Base-by-base conservation (phyloP, 2,888 invertebrate species). In the Lapara coniferarum region DNA sequence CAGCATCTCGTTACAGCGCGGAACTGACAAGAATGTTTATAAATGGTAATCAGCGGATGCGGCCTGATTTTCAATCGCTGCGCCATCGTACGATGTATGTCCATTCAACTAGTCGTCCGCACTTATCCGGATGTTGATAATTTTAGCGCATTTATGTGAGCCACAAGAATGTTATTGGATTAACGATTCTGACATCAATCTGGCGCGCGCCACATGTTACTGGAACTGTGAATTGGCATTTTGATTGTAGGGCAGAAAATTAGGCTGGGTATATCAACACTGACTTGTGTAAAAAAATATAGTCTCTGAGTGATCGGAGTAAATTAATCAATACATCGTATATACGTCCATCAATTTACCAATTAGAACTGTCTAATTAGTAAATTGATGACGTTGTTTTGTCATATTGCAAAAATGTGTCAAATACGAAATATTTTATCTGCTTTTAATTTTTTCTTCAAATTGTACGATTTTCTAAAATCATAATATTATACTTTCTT, bases 21-120 rank as follows among this genome's bases (percentile, higher is more conserved):
- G 85, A 87, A 87, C 84, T 85, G 77, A 78, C 78, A 85, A 85
- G 82, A 83, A 84, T 84, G 83, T 81, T 81, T 84, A 81, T 84
- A 82, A 70, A 85, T 83, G 82, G 82, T 89, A 87, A 89, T 86
- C 85, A 79, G 82, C 87, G 90, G 89, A 90, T 88, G 87, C 82
- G 88, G 85, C 86, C 90, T 87, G 88, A 88, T 90, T 89, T 88
- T 87, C 85, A 88, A 87, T 88, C 85, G 85, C 77, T 79, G 81
- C 80, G 77, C 78, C 79, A 78, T 78, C 77, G 78, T 79, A 79
- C 84, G 82, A 82, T 81, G 79, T 83, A 83, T 84, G 78, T 82
- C 77, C 85, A 85, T 84, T 85, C 83, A 86, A 82, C 81, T 78
- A 75, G 77, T 75, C 83, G 81, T 82, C 83, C 85, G 84, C 80